These are phyloP conservation scores for Agonum fuliginosum DNA, from an alignment of 2,888 invertebrate genomes.

Conservation along the genomic window DNA sequence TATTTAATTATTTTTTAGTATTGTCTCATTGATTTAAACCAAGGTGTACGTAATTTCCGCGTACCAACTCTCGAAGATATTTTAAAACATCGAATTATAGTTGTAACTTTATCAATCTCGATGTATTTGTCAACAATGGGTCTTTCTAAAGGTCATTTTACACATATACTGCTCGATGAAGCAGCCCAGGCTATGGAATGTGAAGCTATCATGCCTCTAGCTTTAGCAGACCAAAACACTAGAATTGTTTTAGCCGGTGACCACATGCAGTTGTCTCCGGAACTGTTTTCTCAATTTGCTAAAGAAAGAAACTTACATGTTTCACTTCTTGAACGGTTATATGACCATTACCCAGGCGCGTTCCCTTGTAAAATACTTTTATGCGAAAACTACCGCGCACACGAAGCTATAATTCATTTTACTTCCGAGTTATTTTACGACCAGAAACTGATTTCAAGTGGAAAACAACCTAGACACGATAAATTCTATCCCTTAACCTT, in stretches of 20 bases:
- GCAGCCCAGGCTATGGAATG: conserved; percentile 92
- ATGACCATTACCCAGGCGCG: conserved; percentile 83
- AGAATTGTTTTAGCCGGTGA: conserved; percentile 89
- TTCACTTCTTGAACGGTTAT: conserved; percentile 85
- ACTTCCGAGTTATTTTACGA: conserved; percentile 90
- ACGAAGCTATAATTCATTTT: conserved; percentile 86
- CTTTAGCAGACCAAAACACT: conserved; percentile 82
- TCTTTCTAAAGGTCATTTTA: conserved; percentile 81
- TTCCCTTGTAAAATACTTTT: conserved; percentile 87
- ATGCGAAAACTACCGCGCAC: conserved; percentile 89
- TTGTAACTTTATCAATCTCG: conserved; percentile 87
- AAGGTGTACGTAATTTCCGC: conserved; percentile 77
- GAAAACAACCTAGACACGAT: conserved; percentile 82
- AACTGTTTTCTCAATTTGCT: conserved; percentile 85
- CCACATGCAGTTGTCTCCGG: conserved; percentile 90
- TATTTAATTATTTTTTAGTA: conserved; percentile 75
- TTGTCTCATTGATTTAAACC: conserved; percentile 80
- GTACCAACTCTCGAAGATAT: conserved; percentile 84
- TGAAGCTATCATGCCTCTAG: conserved; percentile 87
- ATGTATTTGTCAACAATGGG: conserved; percentile 83
- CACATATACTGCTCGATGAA: conserved; percentile 90
- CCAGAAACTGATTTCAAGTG: conserved; percentile 83
- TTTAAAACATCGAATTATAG: conserved; percentile 81
- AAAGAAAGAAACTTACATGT: conserved; percentile 82
- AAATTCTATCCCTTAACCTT: conserved; percentile 85